Evolutionary conservation across 1,140 invertebrate genomes (phyloP), one percentile per base, ranked within the genome.

Genomic region (Leptinotarsa lineolata): DNA sequence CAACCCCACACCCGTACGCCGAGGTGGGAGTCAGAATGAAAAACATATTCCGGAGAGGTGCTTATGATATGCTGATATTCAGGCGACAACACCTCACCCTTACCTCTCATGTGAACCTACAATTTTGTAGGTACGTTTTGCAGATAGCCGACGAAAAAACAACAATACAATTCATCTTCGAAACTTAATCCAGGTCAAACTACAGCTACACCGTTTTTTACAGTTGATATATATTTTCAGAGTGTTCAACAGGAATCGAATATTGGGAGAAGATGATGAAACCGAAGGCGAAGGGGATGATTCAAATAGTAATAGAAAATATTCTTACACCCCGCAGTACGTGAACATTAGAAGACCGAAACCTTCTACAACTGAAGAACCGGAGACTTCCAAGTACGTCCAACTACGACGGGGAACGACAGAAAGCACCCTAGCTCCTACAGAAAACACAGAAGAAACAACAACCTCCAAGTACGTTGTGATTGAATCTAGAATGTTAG

Each of bases 281-380:
- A 73, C 76, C 1, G 61, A 63, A n/a, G 77, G 74, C 21, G 75
- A 79, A 59, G 72, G 73, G 8, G 74, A 82, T 16, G 80, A 84
- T 0, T 81, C 84, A n/a, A 77, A 78, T 3, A 77, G 83, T 8
- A 82, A 76, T 22, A 81, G 22, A 72, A 82, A 77, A 8, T 79
- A 83, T 76, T 63, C n/a, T 22, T 72, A 72, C 70, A 85, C 72
- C 77, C 87, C 87, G 70, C 89, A 89, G 77, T 93, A 93, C 70
- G 89, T 91, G 0, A 92, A 89, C 75, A 91, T 93, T 45, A 84
- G 90, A 67, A 86, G 92, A 58, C 80, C 85, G 0, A 85, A 89
- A 74, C 89, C 90, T 12, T 85, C 88, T 1, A 87, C 88, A 1
- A 80, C 86, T 6, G 74, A 83, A 78, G 69, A 77, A 71, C 22